A percentile compares a stretch with the other conserved stretches of the same genome.
Evolutionary conservation across 2,113 vertebrate genomes (phyloP).

Genomic region (Mormoops blainvillei): DNA sequence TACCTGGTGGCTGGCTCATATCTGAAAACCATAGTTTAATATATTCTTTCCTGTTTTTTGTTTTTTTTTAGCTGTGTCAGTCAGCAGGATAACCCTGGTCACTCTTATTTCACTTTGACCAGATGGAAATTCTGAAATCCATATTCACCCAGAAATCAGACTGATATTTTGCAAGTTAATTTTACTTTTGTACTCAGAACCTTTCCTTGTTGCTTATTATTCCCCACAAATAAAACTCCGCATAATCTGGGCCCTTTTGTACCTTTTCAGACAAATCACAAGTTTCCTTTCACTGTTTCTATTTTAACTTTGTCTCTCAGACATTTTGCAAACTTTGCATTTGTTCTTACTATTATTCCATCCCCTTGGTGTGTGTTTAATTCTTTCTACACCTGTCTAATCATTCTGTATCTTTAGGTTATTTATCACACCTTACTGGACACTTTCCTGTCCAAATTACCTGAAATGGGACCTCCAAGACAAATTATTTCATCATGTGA

Average conservation of each 20-base stretch:
- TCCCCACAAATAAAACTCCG: not conserved
- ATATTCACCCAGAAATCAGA: not conserved
- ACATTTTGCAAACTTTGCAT: not conserved
- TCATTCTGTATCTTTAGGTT: not conserved
- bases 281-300: not conserved
- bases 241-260: not conserved
- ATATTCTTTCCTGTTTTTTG: not conserved
- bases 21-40: not conserved
- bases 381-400: not conserved
- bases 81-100: not conserved
- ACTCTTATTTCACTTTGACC: not conserved
- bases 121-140: not conserved
- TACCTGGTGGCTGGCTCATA: not conserved
- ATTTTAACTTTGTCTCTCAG: not conserved
- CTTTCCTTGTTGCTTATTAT: not conserved
- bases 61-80: not conserved
- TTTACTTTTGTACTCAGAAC: not conserved
- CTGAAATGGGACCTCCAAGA: not conserved
- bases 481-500: not conserved
- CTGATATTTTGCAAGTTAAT: not conserved
- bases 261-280: not conserved
- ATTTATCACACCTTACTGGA: not conserved
- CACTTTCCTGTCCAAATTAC: not conserved
- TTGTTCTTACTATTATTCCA: not conserved
- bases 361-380: not conserved